Base-by-base conservation (phyloP, 2,113 vertebrate species). In the Cavia aperea region DNA sequence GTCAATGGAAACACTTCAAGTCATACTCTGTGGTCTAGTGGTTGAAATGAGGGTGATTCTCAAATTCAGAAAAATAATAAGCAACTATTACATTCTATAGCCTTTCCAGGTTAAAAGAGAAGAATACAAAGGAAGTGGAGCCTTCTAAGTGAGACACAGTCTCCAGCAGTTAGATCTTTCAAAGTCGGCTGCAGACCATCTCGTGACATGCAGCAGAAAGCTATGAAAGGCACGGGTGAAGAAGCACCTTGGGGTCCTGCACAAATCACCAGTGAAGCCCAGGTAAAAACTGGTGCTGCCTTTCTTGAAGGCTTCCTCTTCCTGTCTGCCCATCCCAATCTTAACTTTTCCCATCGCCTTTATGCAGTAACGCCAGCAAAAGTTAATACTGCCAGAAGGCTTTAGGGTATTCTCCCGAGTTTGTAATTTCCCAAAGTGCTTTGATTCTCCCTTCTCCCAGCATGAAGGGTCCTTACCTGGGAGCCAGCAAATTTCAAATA, bases 391-490 rank as follows among this genome's bases (percentile, higher is more conserved):
- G 19, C 58, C 43, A 46, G 31, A 78, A 73, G 78, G 7, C 46
- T 79, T 54, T 4, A 29, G 46, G 5, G 11, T 7, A n/a, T 51
- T 82, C 65, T 93, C 19, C 33, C n/a, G 72, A 11, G 33, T 82
- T 70, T 89, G 63, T 43, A 21, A 65, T 92, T 92, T 91, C 88
- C 4, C 10, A 73, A 94, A 93, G 81, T 58, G 68, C 23, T 66
- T 94, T 82, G 54, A 56, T 49, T 81, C 43, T 75, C 60, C 43
- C 58, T 3, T 0, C 14, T 15, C 62, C 13, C 19, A 36, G 36
- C 66, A 79, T 62, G 11, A 95, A 93, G 87, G 46, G 81, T 62
- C 33, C 87, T 95, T 93, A 62, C 29, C 72, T 33, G 5, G 5
- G 31, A 81, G 65, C 58, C 46, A 86, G 63, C 6, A 81, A 82